These are phyloP conservation scores for Falco berigora DNA, from an alignment of 2,797 vertebrate species.

Conservation along the genomic window DNA sequence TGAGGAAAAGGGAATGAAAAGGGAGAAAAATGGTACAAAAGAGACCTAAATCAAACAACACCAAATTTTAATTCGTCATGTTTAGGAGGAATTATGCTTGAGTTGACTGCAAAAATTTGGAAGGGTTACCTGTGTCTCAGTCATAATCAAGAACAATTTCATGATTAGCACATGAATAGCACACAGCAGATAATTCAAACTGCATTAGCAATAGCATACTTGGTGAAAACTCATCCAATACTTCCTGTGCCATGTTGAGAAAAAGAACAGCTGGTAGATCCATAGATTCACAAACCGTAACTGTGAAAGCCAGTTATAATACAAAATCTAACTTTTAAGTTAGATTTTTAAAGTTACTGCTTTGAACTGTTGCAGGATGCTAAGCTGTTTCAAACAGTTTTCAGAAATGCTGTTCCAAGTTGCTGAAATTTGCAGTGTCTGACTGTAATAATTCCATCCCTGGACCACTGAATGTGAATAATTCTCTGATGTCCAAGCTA, in stretches of 20 bases:
- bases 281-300: not conserved
- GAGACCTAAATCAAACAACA: not conserved
- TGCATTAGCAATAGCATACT: not conserved
- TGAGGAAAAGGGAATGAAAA: not conserved
- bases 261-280: not conserved
- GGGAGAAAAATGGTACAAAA: not conserved
- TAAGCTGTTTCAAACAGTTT: not conserved
- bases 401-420: not conserved
- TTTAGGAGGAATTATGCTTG: not conserved
- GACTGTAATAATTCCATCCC: not conserved
- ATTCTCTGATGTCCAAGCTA: not conserved
- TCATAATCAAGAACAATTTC: not conserved
- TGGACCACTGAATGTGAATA: not conserved
- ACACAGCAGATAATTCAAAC: not conserved
- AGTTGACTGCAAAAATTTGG: not conserved
- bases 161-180: not conserved
- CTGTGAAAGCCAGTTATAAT: not conserved
- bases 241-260: not conserved
- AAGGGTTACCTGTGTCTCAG: not conserved
- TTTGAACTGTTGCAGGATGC: not conserved
- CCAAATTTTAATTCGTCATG: not conserved
- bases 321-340: not conserved
- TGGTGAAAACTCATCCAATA: not conserved
- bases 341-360: not conserved
- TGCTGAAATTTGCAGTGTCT: not conserved